phyloP scores from a whole-genome alignment of 2,888 invertebrate genomes.

The Lasioglossum leucozonium region DNA sequence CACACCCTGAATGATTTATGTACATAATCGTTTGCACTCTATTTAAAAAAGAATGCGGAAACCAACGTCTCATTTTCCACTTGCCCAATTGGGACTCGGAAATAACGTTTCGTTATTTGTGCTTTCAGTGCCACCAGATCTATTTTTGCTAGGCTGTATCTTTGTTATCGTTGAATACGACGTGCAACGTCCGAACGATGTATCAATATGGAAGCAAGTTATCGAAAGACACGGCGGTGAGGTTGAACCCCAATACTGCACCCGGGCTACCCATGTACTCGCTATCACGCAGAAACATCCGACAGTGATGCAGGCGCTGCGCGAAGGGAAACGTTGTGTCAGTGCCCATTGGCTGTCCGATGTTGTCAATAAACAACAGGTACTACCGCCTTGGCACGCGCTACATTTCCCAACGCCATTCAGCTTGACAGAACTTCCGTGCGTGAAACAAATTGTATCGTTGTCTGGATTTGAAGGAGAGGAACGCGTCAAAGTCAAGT shows the following conservation, averaged over 20 bases:
- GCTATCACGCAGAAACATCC: slow-evolving; percentile 96
- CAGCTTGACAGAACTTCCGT: slow-evolving; percentile 89
- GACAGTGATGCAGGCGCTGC: slow-evolving; percentile 93
- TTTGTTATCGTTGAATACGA: slow-evolving; percentile 96
- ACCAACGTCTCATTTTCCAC: neutral
- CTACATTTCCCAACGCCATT: slow-evolving; percentile 94
- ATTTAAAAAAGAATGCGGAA: neutral
- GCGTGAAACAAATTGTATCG: slow-evolving; percentile 91
- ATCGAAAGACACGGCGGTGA: slow-evolving; percentile 94
- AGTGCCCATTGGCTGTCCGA: slow-evolving; percentile 97
- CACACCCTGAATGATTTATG: neutral
- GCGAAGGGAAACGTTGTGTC: slow-evolving; percentile 90
- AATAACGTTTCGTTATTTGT: slow-evolving; percentile 31
- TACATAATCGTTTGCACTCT: neutral
- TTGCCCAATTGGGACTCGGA: neutral
- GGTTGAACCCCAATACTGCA: slow-evolving; percentile 93
- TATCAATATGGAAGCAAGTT: slow-evolving; percentile 89
- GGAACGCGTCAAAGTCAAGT: slow-evolving; percentile 92
- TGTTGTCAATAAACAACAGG: slow-evolving; percentile 93
- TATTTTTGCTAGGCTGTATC: slow-evolving; percentile 96
- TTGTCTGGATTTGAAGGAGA: slow-evolving; percentile 96
- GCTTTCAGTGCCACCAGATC: slow-evolving; percentile 90
- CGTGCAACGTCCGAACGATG: slow-evolving; percentile 87
- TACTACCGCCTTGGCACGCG: slow-evolving; percentile 96
- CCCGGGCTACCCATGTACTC: slow-evolving; percentile 95